Conservation (phyloP, 1,140 invertebrate genomes). For the Pseudomyrmex cubaensis region DNA sequence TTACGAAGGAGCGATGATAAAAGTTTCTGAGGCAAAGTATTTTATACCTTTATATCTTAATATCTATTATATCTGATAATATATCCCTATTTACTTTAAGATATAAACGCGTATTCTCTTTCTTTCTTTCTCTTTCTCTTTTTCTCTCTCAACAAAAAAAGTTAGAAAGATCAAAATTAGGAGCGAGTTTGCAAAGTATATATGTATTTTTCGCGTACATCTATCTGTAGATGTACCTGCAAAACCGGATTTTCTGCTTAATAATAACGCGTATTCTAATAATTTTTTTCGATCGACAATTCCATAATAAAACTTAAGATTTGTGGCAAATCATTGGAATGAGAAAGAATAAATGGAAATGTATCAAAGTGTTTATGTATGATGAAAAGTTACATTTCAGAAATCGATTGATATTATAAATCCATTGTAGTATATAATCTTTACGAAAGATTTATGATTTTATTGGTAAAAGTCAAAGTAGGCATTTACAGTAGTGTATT, state of each 20-base stretch:
- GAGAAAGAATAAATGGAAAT: slow-evolving; percentile 1
- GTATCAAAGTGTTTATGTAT: neutral
- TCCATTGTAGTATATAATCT: neutral
- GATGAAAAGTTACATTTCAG: slow-evolving; percentile 5
- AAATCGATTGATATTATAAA: neutral
- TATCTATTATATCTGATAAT: too few relatives aligned
- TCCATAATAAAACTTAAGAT: too few relatives aligned
- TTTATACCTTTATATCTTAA: neutral
- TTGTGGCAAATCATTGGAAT: neutral
- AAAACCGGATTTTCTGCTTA: neutral
- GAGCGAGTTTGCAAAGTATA: neutral
- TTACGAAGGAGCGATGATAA: slow-evolving; percentile 24
- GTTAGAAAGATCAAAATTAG: slow-evolving; percentile 11
- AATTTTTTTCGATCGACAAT: neutral
- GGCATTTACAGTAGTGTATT: too few relatives aligned
- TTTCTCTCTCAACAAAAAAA: slow-evolving; percentile 12
- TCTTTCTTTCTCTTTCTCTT: too few relatives aligned
- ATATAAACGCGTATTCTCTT: neutral
- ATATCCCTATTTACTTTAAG: slow-evolving; percentile 16
- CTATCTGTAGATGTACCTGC: neutral
- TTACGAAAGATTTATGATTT: neutral
- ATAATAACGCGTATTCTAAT: neutral
- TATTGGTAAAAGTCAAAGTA: too few relatives aligned
- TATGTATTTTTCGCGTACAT: neutral
- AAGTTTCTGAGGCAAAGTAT: neutral